Evolutionary conservation across 2,888 invertebrate genomes (phyloP).

Genomic region (Agapostemon virescens): DNA sequence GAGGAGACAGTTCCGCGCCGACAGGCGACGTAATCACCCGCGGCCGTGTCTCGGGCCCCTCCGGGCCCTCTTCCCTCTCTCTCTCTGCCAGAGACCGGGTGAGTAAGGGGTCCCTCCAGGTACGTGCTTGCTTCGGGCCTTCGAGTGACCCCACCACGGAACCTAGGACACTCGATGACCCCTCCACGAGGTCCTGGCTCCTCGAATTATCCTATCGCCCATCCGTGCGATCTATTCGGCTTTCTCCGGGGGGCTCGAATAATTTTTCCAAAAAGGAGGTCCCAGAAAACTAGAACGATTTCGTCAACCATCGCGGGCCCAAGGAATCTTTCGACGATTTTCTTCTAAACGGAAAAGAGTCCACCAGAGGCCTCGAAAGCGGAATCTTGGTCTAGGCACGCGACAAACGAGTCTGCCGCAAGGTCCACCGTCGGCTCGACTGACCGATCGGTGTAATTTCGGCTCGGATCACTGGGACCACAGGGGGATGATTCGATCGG

Average conservation of each 20-base stretch:
- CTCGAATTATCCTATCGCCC: too few species aligned
- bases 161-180: neutral
- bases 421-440: slow-evolving; percentile 9
- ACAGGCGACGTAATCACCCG: slow-evolving; percentile 79
- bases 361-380: slow-evolving; percentile 33
- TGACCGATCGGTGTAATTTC: neutral
- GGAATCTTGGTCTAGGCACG: slow-evolving; percentile 57
- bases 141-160: slow-evolving; percentile 46
- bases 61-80: slow-evolving; percentile 62
- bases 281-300: neutral
- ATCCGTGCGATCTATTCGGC: too few species aligned
- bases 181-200: too few species aligned
- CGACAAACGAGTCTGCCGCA: slow-evolving; percentile 65
- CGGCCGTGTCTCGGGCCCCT: slow-evolving; percentile 74
- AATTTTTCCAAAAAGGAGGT: too few species aligned
- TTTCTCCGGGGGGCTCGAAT: too few species aligned
- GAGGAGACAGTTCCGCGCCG: slow-evolving; percentile 80
- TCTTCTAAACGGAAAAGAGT: neutral
- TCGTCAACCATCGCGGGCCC: neutral
- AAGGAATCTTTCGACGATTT: neutral
- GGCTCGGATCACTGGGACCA: neutral
- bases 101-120: slow-evolving; percentile 45
- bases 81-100: slow-evolving; percentile 27
- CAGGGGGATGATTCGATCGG: neutral
- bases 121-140: slow-evolving; percentile 29